Conservation (phyloP, 1,140 invertebrate species). For the Aphaenogaster rudis region DNA sequence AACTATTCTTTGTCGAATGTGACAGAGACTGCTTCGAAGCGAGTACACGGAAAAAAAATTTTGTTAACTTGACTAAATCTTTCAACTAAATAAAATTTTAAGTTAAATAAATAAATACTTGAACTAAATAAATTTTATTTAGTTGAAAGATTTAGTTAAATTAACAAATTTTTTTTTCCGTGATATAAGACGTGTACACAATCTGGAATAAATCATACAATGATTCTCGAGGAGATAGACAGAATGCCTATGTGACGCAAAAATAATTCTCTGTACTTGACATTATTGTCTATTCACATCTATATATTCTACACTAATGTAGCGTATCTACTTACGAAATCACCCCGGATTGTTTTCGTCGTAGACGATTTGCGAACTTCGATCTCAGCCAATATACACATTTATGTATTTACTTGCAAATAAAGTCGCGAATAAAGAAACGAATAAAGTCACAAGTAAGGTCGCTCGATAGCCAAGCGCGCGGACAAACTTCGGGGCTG, state of each 20-base stretch:
- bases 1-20: neutral
- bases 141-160: too few species aligned
- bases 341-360: constrained; percentile 23
- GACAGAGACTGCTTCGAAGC: neutral
- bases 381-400: constrained; percentile 29
- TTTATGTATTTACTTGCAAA: constrained; percentile 56
- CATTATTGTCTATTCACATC: neutral
- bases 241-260: neutral
- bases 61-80: too few species aligned
- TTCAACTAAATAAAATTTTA: too few species aligned
- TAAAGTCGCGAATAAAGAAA: constrained; percentile 26
- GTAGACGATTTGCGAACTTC: constrained; percentile 29
- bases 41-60: neutral
- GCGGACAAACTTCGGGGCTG: constrained; percentile 31
- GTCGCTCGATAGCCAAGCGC: constrained; percentile 9
- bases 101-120: too few species aligned
- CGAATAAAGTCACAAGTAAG: constrained; percentile 6
- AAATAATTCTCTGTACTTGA: neutral
- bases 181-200: neutral
- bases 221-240: neutral
- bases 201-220: neutral
- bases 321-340: neutral
- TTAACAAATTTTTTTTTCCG: too few species aligned
- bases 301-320: neutral
- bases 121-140: too few species aligned